These are phyloP conservation scores for Papio anubis DNA, from an alignment of 2,113 vertebrate species.

Conservation along the genomic window DNA sequence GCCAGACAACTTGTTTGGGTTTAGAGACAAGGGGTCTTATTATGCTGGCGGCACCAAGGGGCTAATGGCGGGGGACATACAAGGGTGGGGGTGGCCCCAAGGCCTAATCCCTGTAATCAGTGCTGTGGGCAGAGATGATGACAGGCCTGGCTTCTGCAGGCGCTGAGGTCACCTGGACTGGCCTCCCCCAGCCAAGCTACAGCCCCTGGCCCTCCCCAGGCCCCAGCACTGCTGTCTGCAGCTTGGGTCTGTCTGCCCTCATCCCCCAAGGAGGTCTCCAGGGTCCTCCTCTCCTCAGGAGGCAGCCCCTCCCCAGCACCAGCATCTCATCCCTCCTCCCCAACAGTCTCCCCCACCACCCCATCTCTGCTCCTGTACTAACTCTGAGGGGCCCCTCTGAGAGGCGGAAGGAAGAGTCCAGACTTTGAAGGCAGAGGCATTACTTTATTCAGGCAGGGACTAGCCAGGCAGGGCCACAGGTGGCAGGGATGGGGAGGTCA, in stretches of 20 bases:
- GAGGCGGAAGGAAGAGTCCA: background rate
- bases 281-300: background rate
- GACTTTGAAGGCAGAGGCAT: background rate
- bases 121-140: constrained; percentile 25
- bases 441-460: constrained; percentile 62
- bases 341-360: rapidly evolving
- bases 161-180: background rate
- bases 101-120: constrained; percentile 63
- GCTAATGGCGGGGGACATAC: background rate
- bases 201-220: background rate
- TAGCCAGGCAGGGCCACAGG: background rate
- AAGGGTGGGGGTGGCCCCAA: background rate
- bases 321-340: background rate
- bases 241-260: background rate
- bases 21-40: constrained; percentile 64
- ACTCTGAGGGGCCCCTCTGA: background rate
- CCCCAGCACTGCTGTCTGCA: background rate
- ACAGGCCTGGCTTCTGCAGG: background rate
- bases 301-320: background rate
- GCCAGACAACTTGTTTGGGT: constrained; percentile 68
- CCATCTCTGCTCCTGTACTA: background rate
- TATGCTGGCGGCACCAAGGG: constrained; percentile 60
- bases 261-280: background rate
- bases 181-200: background rate
- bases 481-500: background rate